Percentiles rank a stretch among this genome's conserved stretches.
phyloP scores from a whole-genome alignment of 2,888 invertebrate species.

The Ophion slaviceki region DNA sequence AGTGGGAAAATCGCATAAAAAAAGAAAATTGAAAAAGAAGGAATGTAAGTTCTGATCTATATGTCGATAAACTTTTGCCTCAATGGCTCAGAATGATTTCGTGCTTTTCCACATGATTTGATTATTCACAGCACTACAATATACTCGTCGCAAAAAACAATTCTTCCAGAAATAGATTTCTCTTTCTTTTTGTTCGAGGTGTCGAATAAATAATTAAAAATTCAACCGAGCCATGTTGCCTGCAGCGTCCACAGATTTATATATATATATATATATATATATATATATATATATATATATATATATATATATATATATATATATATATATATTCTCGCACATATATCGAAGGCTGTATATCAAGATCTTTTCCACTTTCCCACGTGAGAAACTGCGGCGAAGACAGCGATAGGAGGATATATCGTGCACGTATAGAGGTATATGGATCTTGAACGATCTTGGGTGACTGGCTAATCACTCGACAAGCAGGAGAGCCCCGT shows the following conservation, averaged over 20 bases:
- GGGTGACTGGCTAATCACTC: constrained; percentile 62
- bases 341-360: constrained; percentile 24
- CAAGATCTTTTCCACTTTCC: constrained; percentile 63
- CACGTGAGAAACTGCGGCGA: constrained; percentile 56
- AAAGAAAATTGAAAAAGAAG: too few relatives aligned
- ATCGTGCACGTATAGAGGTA: constrained; percentile 18
- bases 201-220: constrained; percentile 27
- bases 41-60: too few relatives aligned
- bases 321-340: not conserved
- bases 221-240: constrained; percentile 16
- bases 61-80: too few relatives aligned
- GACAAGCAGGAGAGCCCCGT: constrained; percentile 26
- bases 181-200: not conserved
- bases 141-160: not conserved
- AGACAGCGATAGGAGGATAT: constrained; percentile 42
- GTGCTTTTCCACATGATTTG: too few relatives aligned
- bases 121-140: not conserved
- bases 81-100: too few relatives aligned
- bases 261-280: not conserved
- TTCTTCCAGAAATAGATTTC: not conserved
- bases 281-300: not conserved
- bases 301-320: not conserved
- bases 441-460: constrained; percentile 34
- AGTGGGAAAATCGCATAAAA: too few relatives aligned
- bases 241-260: not conserved